Base-by-base conservation (phyloP, 2,888 invertebrate species). In the Furcula furcula region DNA sequence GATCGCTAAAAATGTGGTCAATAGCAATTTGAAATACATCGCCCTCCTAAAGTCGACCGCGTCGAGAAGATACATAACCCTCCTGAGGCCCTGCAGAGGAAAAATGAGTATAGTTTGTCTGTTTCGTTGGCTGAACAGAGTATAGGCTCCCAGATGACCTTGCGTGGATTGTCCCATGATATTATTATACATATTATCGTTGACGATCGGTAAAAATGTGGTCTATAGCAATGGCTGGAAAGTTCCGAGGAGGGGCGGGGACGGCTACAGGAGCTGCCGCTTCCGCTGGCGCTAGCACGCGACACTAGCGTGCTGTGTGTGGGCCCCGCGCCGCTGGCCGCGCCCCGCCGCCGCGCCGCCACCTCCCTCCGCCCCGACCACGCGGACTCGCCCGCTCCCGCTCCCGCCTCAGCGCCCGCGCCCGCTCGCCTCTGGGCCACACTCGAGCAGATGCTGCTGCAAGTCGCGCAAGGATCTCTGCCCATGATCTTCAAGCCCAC, bases 401-500 rank as follows among this genome's bases (percentile, higher is more conserved):
- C 48, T 37, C 10, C 28, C 39, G n/a, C 26, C 14, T n/a, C n/a
- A 7, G 4, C 10, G 3, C 28, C 15, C 5, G 35, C 43, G n/a
- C 61, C 71, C 29, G 75, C 77, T 10, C n/a, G n/a, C n/a, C n/a
- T n/a, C n/a, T 96, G 95, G 95, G 86, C 89, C 37, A 93, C 92
- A 65, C 87, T 96, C 18, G 96, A 96, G 71, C 94, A 96, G 78
- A 92, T 94, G 82, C 71, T 95, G 13, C 86, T 95, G 4, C 91
- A 93, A 41, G 93, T 93, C 41, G 93, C 92, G 2, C 91, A 91
- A 37, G 93, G 93, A 29, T 86, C 91, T 2, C 86, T 92, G 12
- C 93, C 94, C 3, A 91, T 94, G 87, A 91, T 94, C 46, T 96
- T 96, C 73, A 94, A 94, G 64, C 96, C 97, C 0, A 92, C 93